Conservation (phyloP, 2,888 invertebrate species). For the Alloscopus bannaensis region DNA sequence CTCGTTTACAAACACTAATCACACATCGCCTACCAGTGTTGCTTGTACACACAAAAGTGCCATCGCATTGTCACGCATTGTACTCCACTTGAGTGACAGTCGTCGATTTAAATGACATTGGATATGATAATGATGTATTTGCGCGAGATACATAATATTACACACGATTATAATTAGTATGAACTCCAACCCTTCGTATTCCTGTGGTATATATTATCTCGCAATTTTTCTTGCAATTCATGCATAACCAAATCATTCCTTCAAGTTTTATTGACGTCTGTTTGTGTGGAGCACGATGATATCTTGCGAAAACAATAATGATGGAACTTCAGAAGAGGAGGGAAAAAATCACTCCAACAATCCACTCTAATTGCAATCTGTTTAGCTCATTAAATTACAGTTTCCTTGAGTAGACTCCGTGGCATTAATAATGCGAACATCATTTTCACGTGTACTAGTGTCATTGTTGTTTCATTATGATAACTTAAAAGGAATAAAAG, state of each 20-base stretch:
- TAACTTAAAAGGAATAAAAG: too few relatives aligned
- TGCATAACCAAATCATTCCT: conserved; percentile 35
- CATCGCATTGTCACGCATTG: too few relatives aligned
- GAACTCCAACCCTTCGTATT: conserved; percentile 7
- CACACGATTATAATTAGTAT: conserved; percentile 38
- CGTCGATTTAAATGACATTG: conserved; percentile 51
- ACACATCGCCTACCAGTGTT: too few relatives aligned
- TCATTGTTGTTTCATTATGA: conserved; percentile 53
- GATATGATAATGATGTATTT: conserved; percentile 51
- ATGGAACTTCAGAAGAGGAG: conserved; percentile 27
- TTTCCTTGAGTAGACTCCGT: conserved; percentile 57
- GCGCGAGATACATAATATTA: conserved; percentile 52
- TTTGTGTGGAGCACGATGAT: background rate
- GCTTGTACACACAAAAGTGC: too few relatives aligned
- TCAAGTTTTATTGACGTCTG: conserved; percentile 4
- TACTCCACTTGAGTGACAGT: conserved; percentile 11
- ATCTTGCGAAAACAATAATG: conserved; percentile 7
- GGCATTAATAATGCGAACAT: conserved; percentile 15
- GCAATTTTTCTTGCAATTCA: conserved; percentile 35
- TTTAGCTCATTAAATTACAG: conserved; percentile 58
- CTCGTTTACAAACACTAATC: too few relatives aligned
- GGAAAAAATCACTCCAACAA: conserved; percentile 51
- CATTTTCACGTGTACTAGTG: conserved; percentile 41
- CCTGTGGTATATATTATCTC: conserved; percentile 12
- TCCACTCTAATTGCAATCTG: conserved; percentile 58